Conservation (phyloP, 2,113 vertebrate species). For the Falcunculus frontatus region DNA sequence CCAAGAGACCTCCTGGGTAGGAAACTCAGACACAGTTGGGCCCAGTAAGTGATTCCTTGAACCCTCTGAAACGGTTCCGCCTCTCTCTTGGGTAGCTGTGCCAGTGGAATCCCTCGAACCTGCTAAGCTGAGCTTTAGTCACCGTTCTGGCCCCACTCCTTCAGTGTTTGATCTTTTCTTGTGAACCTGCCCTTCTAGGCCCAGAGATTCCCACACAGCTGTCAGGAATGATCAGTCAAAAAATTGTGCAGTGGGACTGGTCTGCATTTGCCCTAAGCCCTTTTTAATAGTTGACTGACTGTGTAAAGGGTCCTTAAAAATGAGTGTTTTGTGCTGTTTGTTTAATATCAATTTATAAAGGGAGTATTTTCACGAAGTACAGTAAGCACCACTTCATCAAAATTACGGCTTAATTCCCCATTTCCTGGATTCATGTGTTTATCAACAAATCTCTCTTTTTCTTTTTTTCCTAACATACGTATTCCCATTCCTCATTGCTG, state of each 20-base stretch:
- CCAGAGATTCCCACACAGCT: not conserved
- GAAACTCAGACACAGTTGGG: not conserved
- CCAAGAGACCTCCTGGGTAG: not conserved
- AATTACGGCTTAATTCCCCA: not conserved
- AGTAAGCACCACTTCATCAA: not conserved
- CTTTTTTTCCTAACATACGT: not conserved
- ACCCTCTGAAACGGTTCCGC: not conserved
- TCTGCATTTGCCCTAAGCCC: not conserved
- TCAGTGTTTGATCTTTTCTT: not conserved
- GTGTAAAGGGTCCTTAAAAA: not conserved
- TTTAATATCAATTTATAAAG: not conserved
- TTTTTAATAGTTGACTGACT: not conserved
- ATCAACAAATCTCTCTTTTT: not conserved
- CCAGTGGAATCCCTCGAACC: not conserved
- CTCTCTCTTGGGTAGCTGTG: not conserved
- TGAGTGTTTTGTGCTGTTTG: not conserved
- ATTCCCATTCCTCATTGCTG: not conserved
- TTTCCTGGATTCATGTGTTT: not conserved
- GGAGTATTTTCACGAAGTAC: not conserved
- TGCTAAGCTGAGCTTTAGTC: not conserved
- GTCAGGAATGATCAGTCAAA: not conserved
- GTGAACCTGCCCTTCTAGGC: not conserved
- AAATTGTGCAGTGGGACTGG: not conserved
- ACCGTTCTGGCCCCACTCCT: not conserved
- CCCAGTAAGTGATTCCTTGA: not conserved